Base-by-base conservation (phyloP, 2,113 vertebrate species). In the Brachypteracias leptosomus region DNA sequence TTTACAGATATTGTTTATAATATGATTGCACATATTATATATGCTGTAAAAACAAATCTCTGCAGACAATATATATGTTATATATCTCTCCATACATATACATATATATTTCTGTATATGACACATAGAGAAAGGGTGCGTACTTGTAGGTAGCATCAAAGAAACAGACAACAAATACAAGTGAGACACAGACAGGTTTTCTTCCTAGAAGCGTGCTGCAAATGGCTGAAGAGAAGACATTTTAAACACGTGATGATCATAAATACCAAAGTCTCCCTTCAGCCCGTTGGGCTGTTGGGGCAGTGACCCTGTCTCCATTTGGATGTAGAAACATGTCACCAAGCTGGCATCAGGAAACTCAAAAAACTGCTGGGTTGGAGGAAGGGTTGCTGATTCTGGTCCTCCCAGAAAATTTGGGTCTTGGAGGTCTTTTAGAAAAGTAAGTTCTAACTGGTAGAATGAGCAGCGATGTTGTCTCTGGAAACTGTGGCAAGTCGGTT, bases 21-120 rank as follows among this genome's bases (percentile, higher is more conserved):
- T 92, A 90, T 75, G 65, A 24, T 51, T 61, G 38, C 15, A 88
- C 47, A 92, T 92, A 90, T 86, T 90, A 90, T 81, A 92, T 52
- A 46, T 26, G 25, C 68, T 84, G 72, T 49, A 94, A 88, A 93
- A 76, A 5, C 61, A 81, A 73, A 84, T 68, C 11, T 80, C 67
- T 93, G 74, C 5, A 7, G 70, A 40, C 38, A 65, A 81, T 49
- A 75, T 54, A 62, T 82, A 49, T 70, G 81, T 61, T 66, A 63
- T 6, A 11, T 88, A 62, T 71, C 6, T 47, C 55, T 62, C 22
- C 20, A 71, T 68, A 79, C 3, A 49, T 42, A 74, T 7, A 74
- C 26, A 77, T 59, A 70, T 18, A 40, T 78, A 46, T 75, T 40
- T 90, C 46, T 62, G 38, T 31, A 19, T 62, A 33, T 49, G 24